phyloP scores from a whole-genome alignment of 2,113 vertebrate species.

The Triplophysa rosa region DNA sequence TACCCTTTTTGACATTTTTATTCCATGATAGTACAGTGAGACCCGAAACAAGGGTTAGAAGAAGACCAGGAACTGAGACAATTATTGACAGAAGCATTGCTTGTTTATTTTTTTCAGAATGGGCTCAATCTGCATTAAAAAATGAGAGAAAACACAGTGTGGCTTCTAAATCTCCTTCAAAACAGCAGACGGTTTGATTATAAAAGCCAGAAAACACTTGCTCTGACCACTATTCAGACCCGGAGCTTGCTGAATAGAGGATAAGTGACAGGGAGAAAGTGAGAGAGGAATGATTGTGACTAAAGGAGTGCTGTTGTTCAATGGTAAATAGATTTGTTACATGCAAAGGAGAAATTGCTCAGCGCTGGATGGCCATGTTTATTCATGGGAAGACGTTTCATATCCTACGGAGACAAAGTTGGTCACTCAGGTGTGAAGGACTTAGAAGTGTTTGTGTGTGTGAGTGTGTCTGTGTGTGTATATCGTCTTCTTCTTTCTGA shows the following conservation, averaged over 20 bases:
- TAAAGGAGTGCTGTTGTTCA: constrained; percentile 14
- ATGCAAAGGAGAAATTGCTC: constrained; percentile 26
- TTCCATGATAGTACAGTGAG: too few relatives aligned
- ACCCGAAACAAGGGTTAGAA: too few relatives aligned
- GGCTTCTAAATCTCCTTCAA: neutral
- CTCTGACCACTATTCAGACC: neutral
- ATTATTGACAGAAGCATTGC: too few relatives aligned
- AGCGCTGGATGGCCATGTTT: constrained; percentile 8
- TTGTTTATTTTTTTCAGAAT: neutral
- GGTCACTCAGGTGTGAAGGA: constrained; percentile 42
- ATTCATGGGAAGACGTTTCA: constrained; percentile 39
- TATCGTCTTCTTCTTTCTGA: neutral
- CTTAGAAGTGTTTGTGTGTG: constrained; percentile 9
- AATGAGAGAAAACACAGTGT: too few relatives aligned
- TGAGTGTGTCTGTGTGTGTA: neutral
- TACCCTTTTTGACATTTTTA: too few relatives aligned
- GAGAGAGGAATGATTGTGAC: constrained; percentile 33
- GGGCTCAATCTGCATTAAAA: too few relatives aligned
- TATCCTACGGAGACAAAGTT: constrained; percentile 28
- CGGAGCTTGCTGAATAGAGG: neutral
- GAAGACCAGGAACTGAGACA: too few relatives aligned
- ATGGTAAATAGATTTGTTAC: constrained; percentile 38
- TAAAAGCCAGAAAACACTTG: neutral
- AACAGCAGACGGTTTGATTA: constrained; percentile 7
- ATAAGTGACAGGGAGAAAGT: neutral